Conservation (phyloP, 1,140 invertebrate genomes). For the Pantala flavescens region DNA sequence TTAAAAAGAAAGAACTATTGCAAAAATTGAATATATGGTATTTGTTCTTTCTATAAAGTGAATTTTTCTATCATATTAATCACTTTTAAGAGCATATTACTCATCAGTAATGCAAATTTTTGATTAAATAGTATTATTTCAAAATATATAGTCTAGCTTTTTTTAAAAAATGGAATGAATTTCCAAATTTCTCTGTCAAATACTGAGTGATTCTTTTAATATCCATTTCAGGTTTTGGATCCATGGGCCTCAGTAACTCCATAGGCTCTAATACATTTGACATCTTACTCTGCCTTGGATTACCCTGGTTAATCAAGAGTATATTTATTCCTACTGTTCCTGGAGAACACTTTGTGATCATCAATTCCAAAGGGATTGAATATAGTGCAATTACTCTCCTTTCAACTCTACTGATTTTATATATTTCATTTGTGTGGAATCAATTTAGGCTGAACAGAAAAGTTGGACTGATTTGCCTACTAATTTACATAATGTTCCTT, state of each 20-base stretch:
- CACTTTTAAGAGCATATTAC: too few species aligned
- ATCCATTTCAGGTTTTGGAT: constrained; percentile 56
- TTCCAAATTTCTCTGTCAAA: too few species aligned
- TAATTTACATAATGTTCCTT: constrained; percentile 51
- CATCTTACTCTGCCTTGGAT: constrained; percentile 70
- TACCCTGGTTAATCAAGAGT: constrained; percentile 73
- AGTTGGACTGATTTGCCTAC: constrained; percentile 44
- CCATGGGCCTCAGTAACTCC: constrained; percentile 76
- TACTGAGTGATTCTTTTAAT: neutral
- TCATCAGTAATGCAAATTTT: too few species aligned
- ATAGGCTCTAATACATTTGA: constrained; percentile 76
- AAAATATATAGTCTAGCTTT: too few species aligned
- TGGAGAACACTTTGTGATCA: constrained; percentile 30
- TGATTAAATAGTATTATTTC: too few species aligned
- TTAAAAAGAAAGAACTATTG: too few species aligned
- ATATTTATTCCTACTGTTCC: constrained; percentile 42
- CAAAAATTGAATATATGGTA: too few species aligned
- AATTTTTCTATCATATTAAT: too few species aligned
- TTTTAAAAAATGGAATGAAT: too few species aligned
- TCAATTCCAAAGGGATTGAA: constrained; percentile 52
- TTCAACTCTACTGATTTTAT: constrained; percentile 45
- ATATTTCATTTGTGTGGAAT: constrained; percentile 41
- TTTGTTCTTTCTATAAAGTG: too few species aligned
- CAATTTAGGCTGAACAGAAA: constrained; percentile 46
- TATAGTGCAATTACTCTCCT: constrained; percentile 36